Evolutionary conservation across 2,797 vertebrate species (phyloP).

Genomic region (Pristis pectinata): DNA sequence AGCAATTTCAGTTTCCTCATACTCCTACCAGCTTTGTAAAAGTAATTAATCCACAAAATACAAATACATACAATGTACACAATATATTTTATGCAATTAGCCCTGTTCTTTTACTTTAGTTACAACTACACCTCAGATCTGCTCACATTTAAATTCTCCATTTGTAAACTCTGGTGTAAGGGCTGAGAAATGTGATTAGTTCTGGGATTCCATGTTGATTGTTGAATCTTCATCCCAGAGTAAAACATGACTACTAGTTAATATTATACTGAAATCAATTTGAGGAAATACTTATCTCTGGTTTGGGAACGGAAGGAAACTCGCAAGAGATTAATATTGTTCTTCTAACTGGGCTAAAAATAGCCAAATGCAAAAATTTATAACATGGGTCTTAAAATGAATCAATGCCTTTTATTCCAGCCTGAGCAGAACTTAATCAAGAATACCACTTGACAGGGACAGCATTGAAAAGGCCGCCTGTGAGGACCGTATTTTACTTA

Average conservation of each 20-base stretch:
- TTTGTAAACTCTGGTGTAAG: not conserved
- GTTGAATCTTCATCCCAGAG: not conserved
- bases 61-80: too few relatives aligned
- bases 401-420: not conserved
- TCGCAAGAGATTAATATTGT: not conserved
- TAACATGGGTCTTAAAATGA: not conserved
- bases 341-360: not conserved
- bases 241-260: not conserved
- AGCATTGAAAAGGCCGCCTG: not conserved
- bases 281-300: not conserved
- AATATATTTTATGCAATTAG: too few relatives aligned
- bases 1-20: not conserved
- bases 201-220: not conserved
- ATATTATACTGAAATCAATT: not conserved
- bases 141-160: not conserved
- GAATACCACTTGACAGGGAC: not conserved
- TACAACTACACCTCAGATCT: not conserved
- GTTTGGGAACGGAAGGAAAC: not conserved
- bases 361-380: not conserved
- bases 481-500: not conserved
- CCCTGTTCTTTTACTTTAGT: not conserved
- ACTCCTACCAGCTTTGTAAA: not conserved
- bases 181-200: not conserved
- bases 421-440: not conserved
- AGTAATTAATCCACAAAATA: not conserved